These are phyloP conservation scores for Eudyptes chrysolophus DNA, from an alignment of 2,113 vertebrate genomes.

Conservation along the genomic window DNA sequence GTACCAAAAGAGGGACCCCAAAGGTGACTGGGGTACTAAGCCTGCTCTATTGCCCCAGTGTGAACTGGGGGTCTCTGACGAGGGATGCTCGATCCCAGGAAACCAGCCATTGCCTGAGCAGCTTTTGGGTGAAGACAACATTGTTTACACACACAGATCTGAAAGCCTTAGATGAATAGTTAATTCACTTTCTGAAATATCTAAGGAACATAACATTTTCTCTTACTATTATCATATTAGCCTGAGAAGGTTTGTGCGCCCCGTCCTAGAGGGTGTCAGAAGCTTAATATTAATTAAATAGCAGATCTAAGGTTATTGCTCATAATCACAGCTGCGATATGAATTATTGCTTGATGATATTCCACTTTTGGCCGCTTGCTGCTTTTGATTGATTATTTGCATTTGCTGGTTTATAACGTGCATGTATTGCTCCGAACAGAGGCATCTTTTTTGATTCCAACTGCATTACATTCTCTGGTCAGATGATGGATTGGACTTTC, in stretches of 20 bases:
- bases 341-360: slow-evolving; percentile 43
- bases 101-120: neutral
- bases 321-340: slow-evolving; percentile 44
- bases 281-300: slow-evolving; percentile 60
- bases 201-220: neutral
- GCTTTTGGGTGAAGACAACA: neutral
- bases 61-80: neutral
- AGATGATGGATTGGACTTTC: slow-evolving; percentile 67
- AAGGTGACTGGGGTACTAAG: neutral
- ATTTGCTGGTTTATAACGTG: slow-evolving; percentile 36
- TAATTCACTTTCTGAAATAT: neutral
- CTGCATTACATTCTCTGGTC: neutral
- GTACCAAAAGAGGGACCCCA: neutral
- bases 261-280: neutral
- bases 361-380: neutral
- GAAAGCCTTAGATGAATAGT: neutral
- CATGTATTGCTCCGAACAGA: neutral
- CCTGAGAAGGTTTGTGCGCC: neutral
- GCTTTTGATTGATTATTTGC: slow-evolving; percentile 67
- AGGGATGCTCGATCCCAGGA: neutral
- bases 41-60: neutral
- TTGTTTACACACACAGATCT: neutral
- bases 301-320: slow-evolving; percentile 34
- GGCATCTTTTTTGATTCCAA: slow-evolving; percentile 33
- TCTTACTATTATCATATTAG: neutral